Evolutionary conservation across 2,797 vertebrate genomes (phyloP).

Genomic region (Echeneis naucrates): DNA sequence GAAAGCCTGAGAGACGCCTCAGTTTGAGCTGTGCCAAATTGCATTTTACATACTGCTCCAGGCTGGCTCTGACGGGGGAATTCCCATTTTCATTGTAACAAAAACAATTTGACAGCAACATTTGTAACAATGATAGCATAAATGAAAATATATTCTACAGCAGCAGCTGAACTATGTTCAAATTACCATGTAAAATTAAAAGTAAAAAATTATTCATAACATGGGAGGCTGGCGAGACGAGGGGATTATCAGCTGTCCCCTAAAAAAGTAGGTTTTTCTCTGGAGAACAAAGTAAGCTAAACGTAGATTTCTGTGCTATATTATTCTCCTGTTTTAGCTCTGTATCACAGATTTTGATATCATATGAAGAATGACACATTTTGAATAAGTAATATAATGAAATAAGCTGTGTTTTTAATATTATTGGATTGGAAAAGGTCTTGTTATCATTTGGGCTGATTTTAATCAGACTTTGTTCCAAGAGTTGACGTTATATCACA

Average conservation of each 20-base stretch:
- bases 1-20: constrained; percentile 39
- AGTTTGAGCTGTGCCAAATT: constrained; percentile 48
- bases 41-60: constrained; percentile 38
- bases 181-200: constrained; percentile 54
- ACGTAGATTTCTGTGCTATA: constrained; percentile 10
- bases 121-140: constrained; percentile 48
- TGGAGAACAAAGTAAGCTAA: constrained; percentile 38
- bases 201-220: constrained; percentile 55
- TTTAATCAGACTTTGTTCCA: background rate
- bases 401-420: too few relatives aligned
- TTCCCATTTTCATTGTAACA: constrained; percentile 56
- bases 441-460: too few relatives aligned
- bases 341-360: constrained; percentile 11
- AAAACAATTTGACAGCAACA: constrained; percentile 51
- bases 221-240: constrained; percentile 69
- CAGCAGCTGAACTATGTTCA: constrained; percentile 41
- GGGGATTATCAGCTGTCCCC: constrained; percentile 59
- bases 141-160: constrained; percentile 37
- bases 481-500: background rate
- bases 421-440: too few relatives aligned
- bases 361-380: background rate
- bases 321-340: constrained; percentile 8
- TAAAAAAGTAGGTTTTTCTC: constrained; percentile 44
- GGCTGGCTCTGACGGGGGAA: constrained; percentile 29
- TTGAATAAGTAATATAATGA: background rate